Conservation (phyloP, 2,113 vertebrate genomes). For the Plecturocebus donacophilus region DNA sequence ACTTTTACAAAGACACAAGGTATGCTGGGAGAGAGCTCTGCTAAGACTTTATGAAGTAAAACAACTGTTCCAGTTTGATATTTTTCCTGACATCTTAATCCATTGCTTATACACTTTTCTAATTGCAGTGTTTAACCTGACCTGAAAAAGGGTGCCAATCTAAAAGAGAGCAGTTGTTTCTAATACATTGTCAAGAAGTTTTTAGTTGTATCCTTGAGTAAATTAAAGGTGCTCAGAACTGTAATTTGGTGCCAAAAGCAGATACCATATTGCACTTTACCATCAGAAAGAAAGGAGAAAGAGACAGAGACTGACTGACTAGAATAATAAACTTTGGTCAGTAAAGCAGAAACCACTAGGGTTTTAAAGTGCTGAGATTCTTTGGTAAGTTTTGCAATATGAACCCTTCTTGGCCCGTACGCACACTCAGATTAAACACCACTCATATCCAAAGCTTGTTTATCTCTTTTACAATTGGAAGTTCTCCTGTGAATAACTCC, state of each 20-base stretch:
- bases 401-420: neutral
- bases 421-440: neutral
- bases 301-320: neutral
- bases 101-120: neutral
- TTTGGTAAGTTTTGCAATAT: neutral
- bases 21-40: conserved; percentile 48
- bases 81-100: conserved; percentile 56
- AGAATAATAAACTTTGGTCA: neutral
- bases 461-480: conserved; percentile 48
- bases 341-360: neutral
- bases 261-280: neutral
- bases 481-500: conserved; percentile 46
- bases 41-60: conserved; percentile 40
- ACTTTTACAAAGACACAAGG: conserved; percentile 55
- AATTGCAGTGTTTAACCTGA: neutral
- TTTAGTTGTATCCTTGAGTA: neutral
- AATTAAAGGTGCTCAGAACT: conserved; percentile 27
- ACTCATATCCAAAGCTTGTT: conserved; percentile 55
- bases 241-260: neutral
- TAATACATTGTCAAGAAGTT: neutral
- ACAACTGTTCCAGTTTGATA: neutral
- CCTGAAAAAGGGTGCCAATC: neutral
- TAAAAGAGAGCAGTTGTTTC: conserved; percentile 18
- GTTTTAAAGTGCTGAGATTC: neutral
- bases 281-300: neutral